A percentile compares a stretch with the other conserved stretches of the same genome.
These are phyloP conservation scores for Nomada fucata DNA, from an alignment of 2,888 invertebrate genomes.

Conservation along the genomic window DNA sequence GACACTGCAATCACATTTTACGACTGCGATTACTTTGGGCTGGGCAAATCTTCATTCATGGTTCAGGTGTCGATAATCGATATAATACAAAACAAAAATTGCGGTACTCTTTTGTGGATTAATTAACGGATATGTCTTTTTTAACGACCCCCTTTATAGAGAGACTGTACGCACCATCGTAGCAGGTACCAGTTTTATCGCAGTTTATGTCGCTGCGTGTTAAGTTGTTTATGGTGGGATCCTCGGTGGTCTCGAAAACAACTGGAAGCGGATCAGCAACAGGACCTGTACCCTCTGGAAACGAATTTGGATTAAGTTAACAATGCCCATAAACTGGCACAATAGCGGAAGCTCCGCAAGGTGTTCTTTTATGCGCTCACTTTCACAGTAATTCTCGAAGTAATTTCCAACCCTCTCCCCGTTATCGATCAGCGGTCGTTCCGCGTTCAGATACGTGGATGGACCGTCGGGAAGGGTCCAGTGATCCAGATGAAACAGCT, in stretches of 20 bases:
- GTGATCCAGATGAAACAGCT: constrained; percentile 96
- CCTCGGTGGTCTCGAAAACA: constrained; percentile 91
- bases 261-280: constrained; percentile 88
- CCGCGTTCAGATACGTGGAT: constrained; percentile 94
- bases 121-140: neutral
- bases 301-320: neutral
- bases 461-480: constrained; percentile 96
- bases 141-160: neutral
- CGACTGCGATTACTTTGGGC: neutral
- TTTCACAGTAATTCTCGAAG: constrained; percentile 95
- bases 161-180: constrained; percentile 89
- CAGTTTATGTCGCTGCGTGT: constrained; percentile 92
- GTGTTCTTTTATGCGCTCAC: constrained; percentile 85
- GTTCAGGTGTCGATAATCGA: neutral
- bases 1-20: constrained; percentile 88
- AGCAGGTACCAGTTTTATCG: constrained; percentile 97
- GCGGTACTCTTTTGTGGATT: neutral
- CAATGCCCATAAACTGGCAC: neutral
- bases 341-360: too few species aligned
- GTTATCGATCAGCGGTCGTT: constrained; percentile 95
- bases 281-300: constrained; percentile 83
- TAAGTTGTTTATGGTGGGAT: constrained; percentile 89
- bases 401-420: constrained; percentile 96
- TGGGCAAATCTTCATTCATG: neutral
- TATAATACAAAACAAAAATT: neutral